Percentiles rank a stretch among this genome's conserved stretches.
phyloP scores from a whole-genome alignment of 2,113 vertebrate species.

The Urocitellus parryii region DNA sequence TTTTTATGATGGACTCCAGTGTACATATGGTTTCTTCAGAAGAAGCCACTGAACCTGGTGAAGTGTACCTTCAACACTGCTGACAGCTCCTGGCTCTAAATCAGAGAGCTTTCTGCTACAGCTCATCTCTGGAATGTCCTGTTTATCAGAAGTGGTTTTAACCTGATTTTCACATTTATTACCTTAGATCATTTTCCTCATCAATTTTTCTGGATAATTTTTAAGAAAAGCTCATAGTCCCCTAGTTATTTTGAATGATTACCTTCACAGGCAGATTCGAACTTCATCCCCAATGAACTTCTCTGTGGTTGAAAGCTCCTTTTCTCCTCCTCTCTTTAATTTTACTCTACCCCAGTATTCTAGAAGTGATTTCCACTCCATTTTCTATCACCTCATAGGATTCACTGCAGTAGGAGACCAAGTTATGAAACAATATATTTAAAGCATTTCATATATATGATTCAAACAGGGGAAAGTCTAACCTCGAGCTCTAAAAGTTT shows the following conservation, averaged over 20 bases:
- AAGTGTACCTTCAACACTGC: neutral
- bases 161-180: slow-evolving; percentile 27
- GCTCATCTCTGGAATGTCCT: neutral
- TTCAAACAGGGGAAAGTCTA: slow-evolving; percentile 47
- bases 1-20: neutral
- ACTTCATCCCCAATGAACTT: neutral
- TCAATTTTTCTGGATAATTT: neutral
- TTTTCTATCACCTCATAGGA: slow-evolving; percentile 30
- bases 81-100: neutral
- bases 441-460: slow-evolving; percentile 62
- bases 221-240: neutral
- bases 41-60: neutral
- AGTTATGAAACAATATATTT: slow-evolving; percentile 71
- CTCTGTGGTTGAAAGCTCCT: neutral
- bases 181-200: neutral
- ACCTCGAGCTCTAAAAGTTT: slow-evolving; percentile 72
- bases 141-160: slow-evolving; percentile 32
- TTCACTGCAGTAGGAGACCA: slow-evolving; percentile 45
- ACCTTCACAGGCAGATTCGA: neutral
- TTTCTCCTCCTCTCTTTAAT: neutral
- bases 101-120: neutral
- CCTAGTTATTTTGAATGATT: neutral
- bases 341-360: slow-evolving; percentile 6
- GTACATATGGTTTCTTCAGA: neutral
- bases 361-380: slow-evolving; percentile 54